A percentile compares a stretch with the other conserved stretches of the same genome.
Conservation (phyloP, 2,888 invertebrate species). For the Acleris literana region DNA sequence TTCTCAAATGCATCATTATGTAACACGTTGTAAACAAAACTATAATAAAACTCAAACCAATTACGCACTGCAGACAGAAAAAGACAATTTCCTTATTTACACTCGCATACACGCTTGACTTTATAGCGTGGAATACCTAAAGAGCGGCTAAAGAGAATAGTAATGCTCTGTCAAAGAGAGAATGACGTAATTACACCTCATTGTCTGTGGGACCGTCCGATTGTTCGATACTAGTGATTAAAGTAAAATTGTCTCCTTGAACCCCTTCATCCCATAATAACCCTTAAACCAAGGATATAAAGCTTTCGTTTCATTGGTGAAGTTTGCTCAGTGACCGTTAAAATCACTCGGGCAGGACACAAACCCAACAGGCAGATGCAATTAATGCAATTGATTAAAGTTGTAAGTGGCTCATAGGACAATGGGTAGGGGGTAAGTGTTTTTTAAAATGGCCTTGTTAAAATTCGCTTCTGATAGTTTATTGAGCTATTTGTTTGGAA, state of each 20-base stretch:
- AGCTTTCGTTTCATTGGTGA: background rate
- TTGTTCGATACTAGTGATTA: slow-evolving; percentile 63
- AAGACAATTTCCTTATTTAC: background rate
- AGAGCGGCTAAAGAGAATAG: slow-evolving; percentile 38
- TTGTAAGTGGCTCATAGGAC: slow-evolving; percentile 47
- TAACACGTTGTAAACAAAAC: too few relatives aligned
- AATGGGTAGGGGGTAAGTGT: slow-evolving; percentile 34
- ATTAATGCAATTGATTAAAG: slow-evolving; percentile 65
- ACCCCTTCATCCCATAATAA: background rate
- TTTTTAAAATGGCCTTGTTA: slow-evolving; percentile 34
- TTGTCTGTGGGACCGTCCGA: slow-evolving; percentile 60
- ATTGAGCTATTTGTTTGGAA: slow-evolving; percentile 1
- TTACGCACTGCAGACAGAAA: background rate
- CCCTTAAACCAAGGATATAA: background rate
- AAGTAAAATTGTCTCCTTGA: slow-evolving; percentile 58
- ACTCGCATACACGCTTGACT: background rate
- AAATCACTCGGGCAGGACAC: slow-evolving; percentile 42
- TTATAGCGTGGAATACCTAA: slow-evolving; percentile 9
- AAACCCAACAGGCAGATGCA: slow-evolving; percentile 48
- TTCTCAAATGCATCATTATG: too few relatives aligned
- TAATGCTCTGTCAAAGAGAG: slow-evolving; percentile 51
- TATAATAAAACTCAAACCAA: too few relatives aligned
- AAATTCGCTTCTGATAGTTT: slow-evolving; percentile 2
- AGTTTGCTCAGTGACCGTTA: slow-evolving; percentile 7
- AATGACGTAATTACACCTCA: slow-evolving; percentile 64